A percentile compares a stretch with the other conserved stretches of the same genome.
Evolutionary conservation across 2,888 invertebrate species (phyloP).

Genomic region (Malacosoma neustria): DNA sequence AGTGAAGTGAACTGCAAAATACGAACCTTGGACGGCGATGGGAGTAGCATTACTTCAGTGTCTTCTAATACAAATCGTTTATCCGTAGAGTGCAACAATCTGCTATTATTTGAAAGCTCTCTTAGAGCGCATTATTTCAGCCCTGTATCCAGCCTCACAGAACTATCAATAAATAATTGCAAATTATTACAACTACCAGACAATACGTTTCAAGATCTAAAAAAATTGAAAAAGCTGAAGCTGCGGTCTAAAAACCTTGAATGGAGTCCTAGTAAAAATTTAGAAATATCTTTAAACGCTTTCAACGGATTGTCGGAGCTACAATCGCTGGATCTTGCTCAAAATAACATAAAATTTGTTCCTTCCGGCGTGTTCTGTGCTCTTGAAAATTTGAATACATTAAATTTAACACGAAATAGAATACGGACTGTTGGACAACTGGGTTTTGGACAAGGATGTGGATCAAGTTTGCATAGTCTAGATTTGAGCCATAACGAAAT

Average conservation of each 20-base stretch:
- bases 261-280: conserved; percentile 83
- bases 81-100: conserved; percentile 84
- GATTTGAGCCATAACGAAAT: conserved; percentile 90
- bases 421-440: conserved; percentile 85
- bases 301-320: conserved; percentile 87
- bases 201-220: conserved; percentile 86
- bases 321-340: conserved; percentile 84
- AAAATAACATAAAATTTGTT: conserved; percentile 87
- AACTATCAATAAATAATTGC: conserved; percentile 84
- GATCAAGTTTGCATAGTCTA: conserved; percentile 81
- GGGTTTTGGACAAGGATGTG: conserved; percentile 79
- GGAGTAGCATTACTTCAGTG: conserved; percentile 77
- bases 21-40: conserved; percentile 81
- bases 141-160: conserved; percentile 82
- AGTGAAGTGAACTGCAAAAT: conserved; percentile 79
- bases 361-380: conserved; percentile 88
- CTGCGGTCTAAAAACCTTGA: conserved; percentile 87
- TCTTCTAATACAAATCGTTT: conserved; percentile 82
- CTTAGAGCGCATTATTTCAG: conserved; percentile 82
- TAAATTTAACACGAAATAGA: conserved; percentile 90
- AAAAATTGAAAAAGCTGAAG: conserved; percentile 84
- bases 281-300: conserved; percentile 82
- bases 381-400: conserved; percentile 83
- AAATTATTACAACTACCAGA: conserved; percentile 85
- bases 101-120: conserved; percentile 85